phyloP scores from a whole-genome alignment of 2,113 vertebrate species.

The Bufo bufo region DNA sequence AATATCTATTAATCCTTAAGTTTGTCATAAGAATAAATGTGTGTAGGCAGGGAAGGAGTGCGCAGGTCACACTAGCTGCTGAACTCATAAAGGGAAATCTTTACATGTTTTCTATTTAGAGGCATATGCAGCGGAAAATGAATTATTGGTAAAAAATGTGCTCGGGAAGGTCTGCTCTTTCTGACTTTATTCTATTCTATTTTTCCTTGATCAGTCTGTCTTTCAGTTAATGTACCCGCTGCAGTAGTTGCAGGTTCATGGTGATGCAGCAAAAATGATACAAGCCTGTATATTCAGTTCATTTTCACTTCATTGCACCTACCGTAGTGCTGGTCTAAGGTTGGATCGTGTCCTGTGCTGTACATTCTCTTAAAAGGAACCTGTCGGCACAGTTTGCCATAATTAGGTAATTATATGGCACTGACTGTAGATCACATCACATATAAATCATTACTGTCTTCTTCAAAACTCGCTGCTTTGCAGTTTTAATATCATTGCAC shows the following conservation, averaged over 20 bases:
- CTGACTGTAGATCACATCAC: no score
- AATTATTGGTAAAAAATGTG: background rate
- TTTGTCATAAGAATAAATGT: conserved; percentile 38
- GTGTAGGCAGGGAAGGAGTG: conserved; percentile 45
- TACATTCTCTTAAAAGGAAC: no score
- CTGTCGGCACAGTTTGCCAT: no score
- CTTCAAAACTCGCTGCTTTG: no score
- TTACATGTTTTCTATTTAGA: conserved; percentile 17
- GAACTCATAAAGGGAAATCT: conserved; percentile 12
- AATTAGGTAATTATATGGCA: no score
- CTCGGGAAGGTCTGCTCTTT: background rate
- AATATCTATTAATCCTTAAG: conserved; percentile 44
- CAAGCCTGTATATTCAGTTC: background rate
- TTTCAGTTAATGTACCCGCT: background rate
- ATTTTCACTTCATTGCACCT: background rate
- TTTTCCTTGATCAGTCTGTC: background rate
- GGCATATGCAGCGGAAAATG: background rate
- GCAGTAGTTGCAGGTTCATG: background rate
- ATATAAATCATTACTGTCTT: no score
- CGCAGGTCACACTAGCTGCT: conserved; percentile 33
- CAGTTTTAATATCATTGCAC: no score
- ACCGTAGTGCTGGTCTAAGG: no score
- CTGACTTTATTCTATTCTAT: background rate
- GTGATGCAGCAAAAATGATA: background rate
- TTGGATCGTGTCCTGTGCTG: no score